Conservation (phyloP, 2,888 invertebrate genomes). For the Nyleta sp. region DNA sequence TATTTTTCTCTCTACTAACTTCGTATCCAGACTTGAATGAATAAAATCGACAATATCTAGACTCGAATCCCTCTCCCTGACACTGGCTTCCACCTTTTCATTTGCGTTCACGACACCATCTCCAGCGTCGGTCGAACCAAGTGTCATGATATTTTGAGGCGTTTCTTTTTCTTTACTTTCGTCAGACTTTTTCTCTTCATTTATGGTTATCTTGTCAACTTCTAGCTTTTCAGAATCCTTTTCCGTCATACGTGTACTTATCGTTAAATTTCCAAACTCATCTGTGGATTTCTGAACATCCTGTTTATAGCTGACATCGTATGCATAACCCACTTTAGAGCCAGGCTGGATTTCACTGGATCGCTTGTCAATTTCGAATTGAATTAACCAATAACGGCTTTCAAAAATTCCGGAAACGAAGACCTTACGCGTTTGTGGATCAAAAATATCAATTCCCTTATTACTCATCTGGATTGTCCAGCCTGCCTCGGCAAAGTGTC, state of each 20-base stretch:
- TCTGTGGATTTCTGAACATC: no score
- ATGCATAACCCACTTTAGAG: neutral
- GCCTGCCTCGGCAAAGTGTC: slow-evolving; percentile 28
- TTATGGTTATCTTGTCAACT: no score
- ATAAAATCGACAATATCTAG: neutral
- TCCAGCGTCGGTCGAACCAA: neutral
- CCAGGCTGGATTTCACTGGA: neutral
- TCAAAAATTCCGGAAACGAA: slow-evolving; percentile 22
- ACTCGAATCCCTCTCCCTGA: neutral
- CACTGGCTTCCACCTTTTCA: neutral
- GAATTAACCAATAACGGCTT: slow-evolving; percentile 28
- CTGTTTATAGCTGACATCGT: no score
- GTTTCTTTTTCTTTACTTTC: neutral
- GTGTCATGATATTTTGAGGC: neutral
- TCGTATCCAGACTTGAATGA: slow-evolving; percentile 10
- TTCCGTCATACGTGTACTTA: no score
- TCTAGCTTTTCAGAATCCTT: no score
- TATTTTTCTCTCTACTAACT: slow-evolving; percentile 27
- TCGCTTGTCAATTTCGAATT: slow-evolving; percentile 23
- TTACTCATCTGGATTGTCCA: slow-evolving; percentile 26
- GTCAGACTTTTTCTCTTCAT: no score
- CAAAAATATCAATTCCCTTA: slow-evolving; percentile 19
- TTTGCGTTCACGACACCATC: neutral
- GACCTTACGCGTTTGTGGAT: slow-evolving; percentile 15
- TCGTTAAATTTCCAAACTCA: no score